Conservation (phyloP, 2,888 invertebrate species). For the Xylophagus ater region DNA sequence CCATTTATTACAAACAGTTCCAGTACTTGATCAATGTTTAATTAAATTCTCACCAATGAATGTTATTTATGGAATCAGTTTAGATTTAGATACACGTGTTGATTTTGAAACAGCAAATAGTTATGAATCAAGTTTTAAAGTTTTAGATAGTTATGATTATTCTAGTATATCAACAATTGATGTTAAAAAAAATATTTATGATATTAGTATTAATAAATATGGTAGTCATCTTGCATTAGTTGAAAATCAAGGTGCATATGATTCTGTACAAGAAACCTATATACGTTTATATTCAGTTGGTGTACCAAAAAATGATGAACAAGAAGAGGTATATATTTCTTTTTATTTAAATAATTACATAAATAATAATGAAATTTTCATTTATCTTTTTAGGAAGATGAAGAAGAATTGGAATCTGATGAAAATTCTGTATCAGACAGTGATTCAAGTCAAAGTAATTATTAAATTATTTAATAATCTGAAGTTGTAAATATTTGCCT, state of each 20-base stretch:
- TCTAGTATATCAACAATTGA: slow-evolving; percentile 91
- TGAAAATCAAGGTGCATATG: slow-evolving; percentile 76
- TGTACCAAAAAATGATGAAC: slow-evolving; percentile 72
- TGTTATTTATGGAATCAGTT: slow-evolving; percentile 76
- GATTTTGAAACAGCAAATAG: slow-evolving; percentile 62
- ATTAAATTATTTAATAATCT: too few species aligned
- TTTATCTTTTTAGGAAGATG: slow-evolving; percentile 44
- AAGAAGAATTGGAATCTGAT: slow-evolving; percentile 53
- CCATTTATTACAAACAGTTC: slow-evolving; percentile 86
- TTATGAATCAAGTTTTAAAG: slow-evolving; percentile 88
- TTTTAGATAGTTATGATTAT: slow-evolving; percentile 89
- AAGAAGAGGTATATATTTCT: slow-evolving; percentile 60
- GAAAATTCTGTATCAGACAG: slow-evolving; percentile 42
- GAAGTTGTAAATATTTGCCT: too few species aligned
- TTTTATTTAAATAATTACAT: slow-evolving; percentile 4
- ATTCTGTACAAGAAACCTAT: slow-evolving; percentile 76
- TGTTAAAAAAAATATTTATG: slow-evolving; percentile 80
- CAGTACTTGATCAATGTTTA: slow-evolving; percentile 79
- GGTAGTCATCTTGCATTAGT: slow-evolving; percentile 85
- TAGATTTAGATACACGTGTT: slow-evolving; percentile 58
- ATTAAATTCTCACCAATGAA: slow-evolving; percentile 79
- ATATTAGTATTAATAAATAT: slow-evolving; percentile 67
- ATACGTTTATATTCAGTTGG: slow-evolving; percentile 91
- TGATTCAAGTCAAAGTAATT: slow-evolving; percentile 31
- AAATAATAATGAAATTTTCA: slow-evolving; percentile 13